Conservation (phyloP, 1,140 invertebrate species). For the Wiebesia pumilae region DNA sequence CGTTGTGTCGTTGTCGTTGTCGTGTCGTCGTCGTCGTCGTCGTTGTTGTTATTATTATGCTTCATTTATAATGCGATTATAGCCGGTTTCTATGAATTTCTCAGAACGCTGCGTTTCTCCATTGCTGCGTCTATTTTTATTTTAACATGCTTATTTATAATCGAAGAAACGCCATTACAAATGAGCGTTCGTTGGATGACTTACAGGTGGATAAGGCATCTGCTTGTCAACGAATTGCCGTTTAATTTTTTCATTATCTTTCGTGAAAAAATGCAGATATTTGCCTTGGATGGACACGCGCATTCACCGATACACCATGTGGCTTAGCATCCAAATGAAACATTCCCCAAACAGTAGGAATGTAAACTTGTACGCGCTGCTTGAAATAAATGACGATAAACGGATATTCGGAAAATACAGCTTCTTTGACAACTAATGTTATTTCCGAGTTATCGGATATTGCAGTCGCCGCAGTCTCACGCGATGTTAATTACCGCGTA, state of each 20-base stretch:
- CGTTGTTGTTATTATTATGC: neutral
- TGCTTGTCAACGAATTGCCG: neutral
- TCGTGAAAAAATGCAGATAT: too few relatives aligned
- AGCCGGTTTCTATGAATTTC: neutral
- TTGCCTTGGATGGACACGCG: too few relatives aligned
- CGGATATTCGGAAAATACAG: too few relatives aligned
- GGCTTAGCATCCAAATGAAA: too few relatives aligned
- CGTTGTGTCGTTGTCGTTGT: neutral
- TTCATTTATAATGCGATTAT: slow-evolving; percentile 20
- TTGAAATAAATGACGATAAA: too few relatives aligned
- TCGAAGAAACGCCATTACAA: neutral
- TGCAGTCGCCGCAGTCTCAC: neutral
- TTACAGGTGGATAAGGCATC: neutral
- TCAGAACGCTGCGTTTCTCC: neutral
- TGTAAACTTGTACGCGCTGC: too few relatives aligned
- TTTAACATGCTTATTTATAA: neutral
- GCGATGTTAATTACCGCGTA: neutral
- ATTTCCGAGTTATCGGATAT: neutral
- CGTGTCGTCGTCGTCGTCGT: neutral
- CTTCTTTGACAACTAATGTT: neutral
- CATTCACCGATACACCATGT: too few relatives aligned
- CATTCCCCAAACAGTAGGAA: too few relatives aligned
- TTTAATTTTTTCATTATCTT: neutral
- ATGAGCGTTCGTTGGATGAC: neutral
- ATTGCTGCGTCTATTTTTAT: neutral